Base-by-base conservation (phyloP, 2,797 vertebrate species). In the Lepilemur septentrionalis region DNA sequence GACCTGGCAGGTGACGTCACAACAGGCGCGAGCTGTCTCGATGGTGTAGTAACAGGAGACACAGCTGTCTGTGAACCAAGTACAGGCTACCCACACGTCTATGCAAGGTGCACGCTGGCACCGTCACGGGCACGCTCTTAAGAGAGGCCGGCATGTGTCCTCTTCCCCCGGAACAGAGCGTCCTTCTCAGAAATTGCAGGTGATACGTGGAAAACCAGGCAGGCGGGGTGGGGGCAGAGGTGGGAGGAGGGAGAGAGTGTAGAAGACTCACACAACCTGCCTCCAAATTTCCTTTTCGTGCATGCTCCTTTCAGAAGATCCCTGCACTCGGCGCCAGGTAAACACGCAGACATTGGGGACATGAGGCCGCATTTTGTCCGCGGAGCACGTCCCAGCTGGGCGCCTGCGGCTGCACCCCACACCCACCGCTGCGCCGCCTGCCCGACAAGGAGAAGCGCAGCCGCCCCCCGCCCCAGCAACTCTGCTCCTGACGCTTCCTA, bases 51-150 rank as follows among this genome's bases (percentile, higher is more conserved):
- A 38, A 17, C 3, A 43, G 35, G 43, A 9, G 32, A 52, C 22
- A 32, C 17, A 35, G 14, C 73, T 46, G 15, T 52, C 9, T 7
- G 17, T 17, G 50, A 46, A 30, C n/a, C 32, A 0, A 0, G 35
- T 10, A 30, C 17, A 61, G 25, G 41, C 70, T 52, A 1, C 65
- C 28, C 18, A 5, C n/a, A 46, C 0, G 0, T 4, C 22, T 30
- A 6, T 1, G 2, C 2, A 15, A 18, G n/a, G 17, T 1, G 2
- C 46, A 12, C 4, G 18, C 4, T 0, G 23, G 79, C 35, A 17
- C 57, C 4, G 1, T 17, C 8, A 0, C 3, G 9, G 35, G 28
- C n/a, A 46, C 0, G 1, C 0, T 8, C 11, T 28, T 7, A 18
- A 48, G 55, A n/a, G 57, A 55, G 73, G 84, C 28, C 14, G 0